Percentiles rank a stretch among this genome's conserved stretches.
phyloP scores from a whole-genome alignment of 2,888 invertebrate genomes.

The Mythimna vitellina region DNA sequence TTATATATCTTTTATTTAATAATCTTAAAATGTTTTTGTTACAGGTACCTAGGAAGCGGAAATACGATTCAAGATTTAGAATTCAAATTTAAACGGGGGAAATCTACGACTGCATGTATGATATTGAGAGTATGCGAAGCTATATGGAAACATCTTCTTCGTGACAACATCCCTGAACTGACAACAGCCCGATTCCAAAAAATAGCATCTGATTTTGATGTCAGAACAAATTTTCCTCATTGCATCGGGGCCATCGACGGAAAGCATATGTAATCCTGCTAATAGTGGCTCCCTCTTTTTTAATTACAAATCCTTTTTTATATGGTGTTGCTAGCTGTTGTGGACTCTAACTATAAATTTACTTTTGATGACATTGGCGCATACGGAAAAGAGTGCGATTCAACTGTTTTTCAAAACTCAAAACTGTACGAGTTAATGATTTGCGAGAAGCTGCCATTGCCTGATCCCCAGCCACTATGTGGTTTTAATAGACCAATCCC shows the following conservation, averaged over 20 bases:
- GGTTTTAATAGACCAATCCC: no score
- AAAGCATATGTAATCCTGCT: conserved; percentile 37
- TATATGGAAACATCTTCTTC: conserved; percentile 35
- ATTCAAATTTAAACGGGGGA: conserved; percentile 49
- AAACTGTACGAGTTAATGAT: no score
- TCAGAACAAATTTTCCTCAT: conserved; percentile 45
- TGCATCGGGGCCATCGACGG: conserved; percentile 39
- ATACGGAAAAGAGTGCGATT: no score
- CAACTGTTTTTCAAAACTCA: no score
- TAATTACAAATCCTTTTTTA: conserved; percentile 55
- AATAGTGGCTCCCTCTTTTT: conserved; percentile 39
- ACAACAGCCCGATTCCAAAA: conserved; percentile 20
- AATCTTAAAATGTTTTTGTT: no score
- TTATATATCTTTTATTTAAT: no score
- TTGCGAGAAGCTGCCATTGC: no score
- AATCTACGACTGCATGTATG: conserved; percentile 44
- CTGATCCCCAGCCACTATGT: no score
- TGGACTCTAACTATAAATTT: conserved; percentile 6
- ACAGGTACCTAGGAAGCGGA: no score
- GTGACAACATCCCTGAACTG: conserved; percentile 23
- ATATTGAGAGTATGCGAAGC: conserved; percentile 40
- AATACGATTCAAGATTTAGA: conserved; percentile 11
- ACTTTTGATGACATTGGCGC: conserved; percentile 39
- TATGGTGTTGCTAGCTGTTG: conserved; percentile 54
- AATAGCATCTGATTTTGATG: conserved; percentile 31